Evolutionary conservation across 2,113 vertebrate genomes (phyloP).

Genomic region (Xenus cinereus): DNA sequence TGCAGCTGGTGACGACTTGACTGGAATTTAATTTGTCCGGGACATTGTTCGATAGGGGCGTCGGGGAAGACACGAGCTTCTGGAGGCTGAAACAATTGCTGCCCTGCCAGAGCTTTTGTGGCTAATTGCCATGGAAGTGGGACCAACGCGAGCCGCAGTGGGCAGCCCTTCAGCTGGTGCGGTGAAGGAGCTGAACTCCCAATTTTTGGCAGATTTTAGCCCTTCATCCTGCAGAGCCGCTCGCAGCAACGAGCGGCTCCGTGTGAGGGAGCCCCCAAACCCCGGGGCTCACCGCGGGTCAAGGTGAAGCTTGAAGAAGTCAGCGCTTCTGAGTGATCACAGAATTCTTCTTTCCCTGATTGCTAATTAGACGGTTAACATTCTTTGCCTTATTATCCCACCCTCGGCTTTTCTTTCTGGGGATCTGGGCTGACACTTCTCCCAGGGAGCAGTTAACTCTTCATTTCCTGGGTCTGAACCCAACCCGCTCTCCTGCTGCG

Average conservation of each 20-base stretch:
- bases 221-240: neutral
- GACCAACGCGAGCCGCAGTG: neutral
- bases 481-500: neutral
- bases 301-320: neutral
- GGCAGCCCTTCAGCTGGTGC: neutral
- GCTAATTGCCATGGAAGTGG: neutral
- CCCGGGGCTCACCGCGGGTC: accelerated
- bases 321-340: neutral
- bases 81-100: neutral
- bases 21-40: neutral
- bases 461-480: accelerated
- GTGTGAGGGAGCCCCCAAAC: neutral
- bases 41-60: neutral
- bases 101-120: neutral
- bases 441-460: neutral
- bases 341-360: neutral
- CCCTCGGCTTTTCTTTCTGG: neutral
- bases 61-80: neutral
- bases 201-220: neutral
- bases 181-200: neutral
- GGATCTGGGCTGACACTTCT: neutral
- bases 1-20: neutral
- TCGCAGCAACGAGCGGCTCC: neutral
- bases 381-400: slow-evolving; percentile 20
- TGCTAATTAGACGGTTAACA: neutral